Base-by-base conservation (phyloP, 2,113 vertebrate species). In the Plotosus lineatus region DNA sequence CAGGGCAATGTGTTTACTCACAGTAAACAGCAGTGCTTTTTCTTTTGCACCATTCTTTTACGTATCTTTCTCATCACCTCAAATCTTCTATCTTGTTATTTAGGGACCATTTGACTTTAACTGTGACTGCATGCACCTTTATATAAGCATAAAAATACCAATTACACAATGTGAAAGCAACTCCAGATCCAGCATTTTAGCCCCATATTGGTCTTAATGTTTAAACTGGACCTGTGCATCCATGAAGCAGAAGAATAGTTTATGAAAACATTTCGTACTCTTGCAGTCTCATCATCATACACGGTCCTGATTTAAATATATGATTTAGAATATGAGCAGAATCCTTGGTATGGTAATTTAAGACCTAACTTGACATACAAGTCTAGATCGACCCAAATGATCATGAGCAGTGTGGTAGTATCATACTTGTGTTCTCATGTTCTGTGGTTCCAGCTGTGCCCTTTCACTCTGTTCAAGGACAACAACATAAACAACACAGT, bases 401-500 rank as follows among this genome's bases (percentile, higher is more conserved):
- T 51, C 44, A 48, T 19, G 42, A 71, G 68, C 68, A 48, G 48
- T 48, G 42, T 71, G 68, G 68, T 7, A 28, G 26, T 21, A 50
- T 50, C 44, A 0, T 50, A 50, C 69, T 72, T 15, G 0, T 42
- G 26, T 26, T 33, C 65, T 58, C 11, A 33, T 58, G 31, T 60
- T 82, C 21, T 23, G 42, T 82, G 23, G 21, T 44, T 71, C 65
- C 78, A 53, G 46, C 53, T 66, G 60, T 38, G 31, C 14, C 11
- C 8, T 53, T 78, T 66, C 21, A 12, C 65, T 71, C 12, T 46
- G 51, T 15, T 1, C n/a, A 31, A 28, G 65, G 11, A 61, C 0
- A 40, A 50, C 68, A 21, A 74, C 74, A 75, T 79, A 0, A 40
- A 50, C 68, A 21, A 74, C 74, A 75, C 79, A 76, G 69, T 75